Evolutionary conservation across 2,797 vertebrate genomes (phyloP).

Genomic region (Geotrypetes seraphini): DNA sequence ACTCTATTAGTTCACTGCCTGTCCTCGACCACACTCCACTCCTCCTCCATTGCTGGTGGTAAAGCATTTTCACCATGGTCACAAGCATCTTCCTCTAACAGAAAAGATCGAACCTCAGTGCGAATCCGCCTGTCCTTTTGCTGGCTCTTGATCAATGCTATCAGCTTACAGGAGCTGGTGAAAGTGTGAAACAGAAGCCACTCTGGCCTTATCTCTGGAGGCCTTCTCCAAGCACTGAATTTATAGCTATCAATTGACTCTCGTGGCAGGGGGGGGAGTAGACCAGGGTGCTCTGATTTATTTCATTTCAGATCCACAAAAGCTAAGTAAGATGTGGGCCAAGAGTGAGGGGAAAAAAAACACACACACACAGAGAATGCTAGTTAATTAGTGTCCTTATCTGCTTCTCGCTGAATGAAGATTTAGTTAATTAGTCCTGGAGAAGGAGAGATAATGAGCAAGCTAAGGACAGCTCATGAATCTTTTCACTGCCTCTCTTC

Average conservation of each 20-base stretch:
- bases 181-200: too few relatives aligned
- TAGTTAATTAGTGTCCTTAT: conserved; percentile 27
- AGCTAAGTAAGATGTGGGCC: too few relatives aligned
- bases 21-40: too few relatives aligned
- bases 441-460: conserved; percentile 44
- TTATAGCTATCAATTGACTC: conserved; percentile 6
- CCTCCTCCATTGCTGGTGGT: too few relatives aligned
- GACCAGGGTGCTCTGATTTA: background rate
- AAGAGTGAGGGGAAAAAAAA: background rate
- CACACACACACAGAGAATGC: background rate
- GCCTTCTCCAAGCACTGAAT: background rate
- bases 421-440: conserved; percentile 48
- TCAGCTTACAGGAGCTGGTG: background rate
- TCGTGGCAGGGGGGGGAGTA: background rate
- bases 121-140: background rate
- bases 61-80: too few relatives aligned
- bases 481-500: too few relatives aligned
- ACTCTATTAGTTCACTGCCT: too few relatives aligned
- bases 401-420: conserved; percentile 13
- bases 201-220: background rate
- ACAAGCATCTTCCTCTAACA: too few relatives aligned
- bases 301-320: background rate
- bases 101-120: too few relatives aligned
- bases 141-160: background rate
- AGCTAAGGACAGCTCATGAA: conserved; percentile 17